These are phyloP conservation scores for Pipa parva DNA, from an alignment of 2,113 vertebrate genomes.

Conservation along the genomic window DNA sequence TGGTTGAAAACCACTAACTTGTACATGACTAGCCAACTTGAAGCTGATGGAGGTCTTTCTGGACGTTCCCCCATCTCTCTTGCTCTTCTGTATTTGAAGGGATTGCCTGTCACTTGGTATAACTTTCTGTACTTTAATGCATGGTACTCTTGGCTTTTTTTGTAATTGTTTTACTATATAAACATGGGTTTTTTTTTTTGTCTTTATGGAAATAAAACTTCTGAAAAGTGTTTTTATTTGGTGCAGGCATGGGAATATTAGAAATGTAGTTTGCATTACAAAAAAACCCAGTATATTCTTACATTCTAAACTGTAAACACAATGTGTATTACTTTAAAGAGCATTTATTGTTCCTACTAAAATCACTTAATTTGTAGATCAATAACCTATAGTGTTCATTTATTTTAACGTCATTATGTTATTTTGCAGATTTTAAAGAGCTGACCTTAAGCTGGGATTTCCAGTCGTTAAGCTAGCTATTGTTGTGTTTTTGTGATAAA, in stretches of 20 bases:
- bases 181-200: constrained; percentile 7
- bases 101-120: too few species aligned
- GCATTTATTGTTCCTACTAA: not conserved
- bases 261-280: not conserved
- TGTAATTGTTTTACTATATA: constrained; percentile 38
- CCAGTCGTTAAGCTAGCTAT: too few species aligned
- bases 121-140: constrained; percentile 17
- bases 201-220: not conserved
- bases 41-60: too few species aligned
- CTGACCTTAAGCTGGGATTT: not conserved
- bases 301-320: not conserved
- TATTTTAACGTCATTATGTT: too few species aligned
- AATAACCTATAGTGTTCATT: not conserved
- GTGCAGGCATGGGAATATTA: not conserved
- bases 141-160: constrained; percentile 6
- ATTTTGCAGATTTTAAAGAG: not conserved
- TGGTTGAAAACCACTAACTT: too few species aligned
- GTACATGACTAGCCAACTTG: too few species aligned
- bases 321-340: not conserved
- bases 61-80: too few species aligned
- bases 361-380: too few species aligned
- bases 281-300: not conserved
- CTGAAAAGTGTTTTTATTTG: not conserved
- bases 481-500: too few species aligned
- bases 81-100: too few species aligned